These are phyloP conservation scores for Telmatherina bonti DNA, from an alignment of 2,797 vertebrate genomes.

Conservation along the genomic window DNA sequence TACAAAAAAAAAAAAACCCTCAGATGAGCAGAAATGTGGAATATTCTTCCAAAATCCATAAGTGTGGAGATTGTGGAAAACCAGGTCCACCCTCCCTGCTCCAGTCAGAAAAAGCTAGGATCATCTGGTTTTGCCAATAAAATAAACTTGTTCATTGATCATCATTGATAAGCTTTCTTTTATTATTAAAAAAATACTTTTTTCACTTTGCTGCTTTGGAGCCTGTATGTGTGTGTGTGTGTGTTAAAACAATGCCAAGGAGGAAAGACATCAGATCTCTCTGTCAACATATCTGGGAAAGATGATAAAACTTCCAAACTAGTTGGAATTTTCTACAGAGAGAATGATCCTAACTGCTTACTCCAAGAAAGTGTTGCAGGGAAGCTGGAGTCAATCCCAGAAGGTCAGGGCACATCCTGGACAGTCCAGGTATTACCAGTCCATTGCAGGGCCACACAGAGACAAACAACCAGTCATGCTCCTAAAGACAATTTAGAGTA, in stretches of 20 bases:
- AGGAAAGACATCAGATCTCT: neutral
- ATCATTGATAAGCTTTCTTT: neutral
- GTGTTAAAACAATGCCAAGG: neutral
- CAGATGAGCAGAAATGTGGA: no score
- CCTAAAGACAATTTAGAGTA: no score
- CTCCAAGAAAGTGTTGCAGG: no score
- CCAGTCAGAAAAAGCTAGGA: neutral
- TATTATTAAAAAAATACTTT: neutral
- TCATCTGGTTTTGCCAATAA: neutral
- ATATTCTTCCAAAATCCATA: neutral
- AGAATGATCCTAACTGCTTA: no score
- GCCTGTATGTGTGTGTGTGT: neutral
- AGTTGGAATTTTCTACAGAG: neutral
- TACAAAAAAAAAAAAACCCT: no score
- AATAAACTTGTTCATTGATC: neutral
- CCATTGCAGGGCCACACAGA: no score
- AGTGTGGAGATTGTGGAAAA: neutral
- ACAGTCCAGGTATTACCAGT: no score
- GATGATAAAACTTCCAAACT: neutral
- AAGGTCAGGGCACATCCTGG: no score
- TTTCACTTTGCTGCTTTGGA: neutral
- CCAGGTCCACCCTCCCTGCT: neutral
- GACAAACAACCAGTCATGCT: no score
- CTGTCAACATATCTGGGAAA: neutral
- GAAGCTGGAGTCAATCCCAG: no score